Base-by-base conservation (phyloP, 2,888 invertebrate species). In the Acrobasis suavella region DNA sequence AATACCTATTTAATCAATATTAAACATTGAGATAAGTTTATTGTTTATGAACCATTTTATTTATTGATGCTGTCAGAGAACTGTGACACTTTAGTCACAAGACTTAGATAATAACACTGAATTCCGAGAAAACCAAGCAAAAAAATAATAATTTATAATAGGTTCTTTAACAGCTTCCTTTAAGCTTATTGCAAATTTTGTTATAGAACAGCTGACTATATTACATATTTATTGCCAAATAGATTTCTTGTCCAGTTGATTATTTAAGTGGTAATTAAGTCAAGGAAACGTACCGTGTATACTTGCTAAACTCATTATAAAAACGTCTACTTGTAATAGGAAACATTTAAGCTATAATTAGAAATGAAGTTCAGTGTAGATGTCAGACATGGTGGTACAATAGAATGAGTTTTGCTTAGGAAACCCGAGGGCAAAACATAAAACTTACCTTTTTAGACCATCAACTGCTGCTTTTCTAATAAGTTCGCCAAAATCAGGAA, bases 381-480 rank as follows among this genome's bases (percentile, higher is more conserved):
- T 8, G 17, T 14, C 14, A 46, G n/a, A 14, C 46, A 22, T 56
- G 14, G 12, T 6, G 22, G 9, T 6, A 7, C 14, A 22, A 2
- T 6, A 22, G 16, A 42, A 17, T 12, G 8, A 16, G 37, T 8
- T 17, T 17, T 22, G 42, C 14, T 22, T 56, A 14, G 5, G 12
- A 65, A 67, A 67, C 61, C n/a, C 64, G 64, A 70, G 69, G 6
- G 8, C 38, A 50, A 22, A 32, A 50, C 37, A 15, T 50, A 17
- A 12, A 63, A 75, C 85, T 81, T 75, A 89, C 89, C 89, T 89
- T 84, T 56, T 69, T 73, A 72, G 62, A 72, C 66, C 68, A 67
- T 77, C 71, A 72, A 73, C 63, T 71, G 71, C 61, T 64, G 69
- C 73, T 76, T 78, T 77, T 70, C 68, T 58, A 72, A 66, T 67